Evolutionary conservation across 1,140 invertebrate species (phyloP).

Genomic region (Camponotus floridanus): DNA sequence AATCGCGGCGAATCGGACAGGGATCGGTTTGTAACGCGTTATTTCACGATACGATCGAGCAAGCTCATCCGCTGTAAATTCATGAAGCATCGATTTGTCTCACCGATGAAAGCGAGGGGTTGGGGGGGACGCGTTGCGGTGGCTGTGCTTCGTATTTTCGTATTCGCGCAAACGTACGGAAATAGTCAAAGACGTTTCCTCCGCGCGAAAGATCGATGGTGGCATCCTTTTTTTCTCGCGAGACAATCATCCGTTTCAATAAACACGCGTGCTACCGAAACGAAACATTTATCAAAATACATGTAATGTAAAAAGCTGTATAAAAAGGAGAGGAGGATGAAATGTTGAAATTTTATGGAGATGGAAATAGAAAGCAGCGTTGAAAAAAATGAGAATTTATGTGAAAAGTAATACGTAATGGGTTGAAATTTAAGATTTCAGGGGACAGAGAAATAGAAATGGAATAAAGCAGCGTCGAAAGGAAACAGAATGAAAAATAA

Average conservation of each 20-base stretch:
- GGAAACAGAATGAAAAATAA: neutral
- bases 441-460: neutral
- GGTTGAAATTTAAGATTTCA: neutral
- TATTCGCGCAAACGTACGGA: conserved; percentile 44
- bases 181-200: conserved; percentile 30
- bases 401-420: neutral
- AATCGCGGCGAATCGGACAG: conserved; percentile 68
- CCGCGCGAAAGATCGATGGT: conserved; percentile 44
- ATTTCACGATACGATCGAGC: conserved; percentile 64
- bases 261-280: conserved; percentile 5
- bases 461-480: neutral
- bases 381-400: neutral
- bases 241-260: conserved; percentile 41
- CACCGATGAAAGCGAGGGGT: conserved; percentile 13
- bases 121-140: neutral
- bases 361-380: neutral
- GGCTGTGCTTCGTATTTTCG: conserved; percentile 39
- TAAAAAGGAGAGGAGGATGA: neutral
- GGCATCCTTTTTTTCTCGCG: conserved; percentile 42
- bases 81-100: conserved; percentile 67
- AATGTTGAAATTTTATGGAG: neutral
- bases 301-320: neutral
- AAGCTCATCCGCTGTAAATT: conserved; percentile 69
- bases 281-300: neutral
- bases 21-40: conserved; percentile 63